Conservation (phyloP, 2,113 vertebrate genomes). For the Indri indri region DNA sequence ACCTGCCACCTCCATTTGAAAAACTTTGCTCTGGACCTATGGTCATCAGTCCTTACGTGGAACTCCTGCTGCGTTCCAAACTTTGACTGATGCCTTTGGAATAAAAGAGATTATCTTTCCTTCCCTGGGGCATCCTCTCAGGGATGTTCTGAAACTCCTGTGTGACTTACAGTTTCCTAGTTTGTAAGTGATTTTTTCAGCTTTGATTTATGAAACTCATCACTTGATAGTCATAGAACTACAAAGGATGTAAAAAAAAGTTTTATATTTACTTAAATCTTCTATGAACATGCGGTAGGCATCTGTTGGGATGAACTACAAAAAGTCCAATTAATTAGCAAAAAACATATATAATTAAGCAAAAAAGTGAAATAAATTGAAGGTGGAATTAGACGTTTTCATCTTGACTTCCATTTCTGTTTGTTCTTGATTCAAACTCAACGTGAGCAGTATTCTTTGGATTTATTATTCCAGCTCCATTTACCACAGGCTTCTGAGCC, state of each 20-base stretch:
- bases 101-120: neutral
- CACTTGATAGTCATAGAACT: neutral
- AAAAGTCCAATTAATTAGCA: neutral
- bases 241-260: neutral
- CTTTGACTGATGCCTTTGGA: neutral
- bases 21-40: neutral
- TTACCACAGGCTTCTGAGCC: neutral
- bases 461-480: neutral
- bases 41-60: neutral
- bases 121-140: neutral
- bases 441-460: neutral
- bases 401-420: neutral
- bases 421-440: neutral
- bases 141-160: neutral
- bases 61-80: neutral
- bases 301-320: neutral
- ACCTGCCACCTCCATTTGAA: neutral
- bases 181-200: neutral
- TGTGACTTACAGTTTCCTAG: neutral
- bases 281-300: neutral
- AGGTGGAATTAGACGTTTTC: conserved; percentile 24
- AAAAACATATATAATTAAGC: neutral
- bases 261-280: conserved; percentile 6
- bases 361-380: neutral
- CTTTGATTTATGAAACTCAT: neutral